phyloP scores from a whole-genome alignment of 2,888 invertebrate species.

The Aethes cnicana region DNA sequence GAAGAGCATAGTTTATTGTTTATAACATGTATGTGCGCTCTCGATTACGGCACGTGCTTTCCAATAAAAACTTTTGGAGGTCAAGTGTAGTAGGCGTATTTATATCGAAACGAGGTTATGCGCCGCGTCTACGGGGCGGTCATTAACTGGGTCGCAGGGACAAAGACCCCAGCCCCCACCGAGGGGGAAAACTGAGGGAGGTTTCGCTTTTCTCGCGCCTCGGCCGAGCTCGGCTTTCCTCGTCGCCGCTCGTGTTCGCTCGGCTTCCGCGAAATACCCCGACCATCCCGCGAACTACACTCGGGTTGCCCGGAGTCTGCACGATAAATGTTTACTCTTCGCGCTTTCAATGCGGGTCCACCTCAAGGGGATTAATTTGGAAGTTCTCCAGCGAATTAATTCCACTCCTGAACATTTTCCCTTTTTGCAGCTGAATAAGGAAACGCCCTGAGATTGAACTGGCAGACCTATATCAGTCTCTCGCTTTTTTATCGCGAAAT shows the following conservation, averaged over 20 bases:
- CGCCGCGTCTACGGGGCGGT: constrained; percentile 76
- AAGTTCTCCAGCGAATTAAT: constrained; percentile 63
- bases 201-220: constrained; percentile 68
- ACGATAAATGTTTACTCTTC: constrained; percentile 64
- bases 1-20: constrained; percentile 50
- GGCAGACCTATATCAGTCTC: constrained; percentile 50
- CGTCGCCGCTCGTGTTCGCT: constrained; percentile 45
- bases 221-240: constrained; percentile 35
- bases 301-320: constrained; percentile 38
- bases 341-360: constrained; percentile 56
- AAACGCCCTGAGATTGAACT: constrained; percentile 51
- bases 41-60: constrained; percentile 75
- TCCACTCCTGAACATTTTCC: constrained; percentile 58
- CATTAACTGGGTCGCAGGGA: constrained; percentile 81
- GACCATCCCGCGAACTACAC: constrained; percentile 58
- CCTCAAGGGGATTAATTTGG: constrained; percentile 74
- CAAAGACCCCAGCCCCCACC: constrained; percentile 69
- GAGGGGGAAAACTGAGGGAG: constrained; percentile 60
- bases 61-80: constrained; percentile 81
- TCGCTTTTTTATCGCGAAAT: too few species aligned
- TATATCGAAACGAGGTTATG: constrained; percentile 78
- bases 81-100: constrained; percentile 83
- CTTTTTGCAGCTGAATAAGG: constrained; percentile 61
- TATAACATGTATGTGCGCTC: constrained; percentile 61
- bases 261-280: constrained; percentile 56